Base-by-base conservation (phyloP, 30 jellyfish, hydroid and myxozoan species). In the Pelagia noctiluca region DNA sequence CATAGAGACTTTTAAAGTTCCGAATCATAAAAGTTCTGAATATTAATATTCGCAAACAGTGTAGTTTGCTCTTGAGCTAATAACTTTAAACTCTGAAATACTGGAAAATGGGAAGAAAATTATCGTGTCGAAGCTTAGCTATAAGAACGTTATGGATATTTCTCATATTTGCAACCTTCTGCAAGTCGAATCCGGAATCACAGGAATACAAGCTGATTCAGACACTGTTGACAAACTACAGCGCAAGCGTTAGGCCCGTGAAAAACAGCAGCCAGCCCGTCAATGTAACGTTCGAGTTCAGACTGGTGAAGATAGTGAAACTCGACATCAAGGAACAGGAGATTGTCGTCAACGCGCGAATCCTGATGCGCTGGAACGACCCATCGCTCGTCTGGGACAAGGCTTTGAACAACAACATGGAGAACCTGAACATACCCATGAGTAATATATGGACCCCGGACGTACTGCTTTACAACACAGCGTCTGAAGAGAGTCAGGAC, bases 381-480 rank as follows among this genome's bases (percentile, higher is more conserved):
- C 88, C 88, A 2, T 78, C 53, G 18, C 33, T 76, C 50, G 23
- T 29, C 16, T 76, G 88, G 88, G 30, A 76, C 16, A 5, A 57
- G 35, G 23, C 21, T 3, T 12, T 33, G 29, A 52, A 57, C 63
- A 76, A 76, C 37, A 73, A 66, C 12, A 76, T 78, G 10, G 67
- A 34, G 64, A 38, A 30, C 1, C 66, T 76, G 57, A 76, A 52
- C 37, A 35, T 76, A 1, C 68, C 65, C 2, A 25, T 28, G 26
- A 22, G 37, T 0, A 32, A 32, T 52, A 42, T 76, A 18, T 76
- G 88, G 88, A 76, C 88, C 10, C 88, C 88, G 5, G 88, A 76
- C 26, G 32, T 76, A 26, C 79, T 57, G 3, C 71, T 76, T 21
- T 57, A 76, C 79, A 76, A 76, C 79, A 76, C 77, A 78, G 90